phyloP scores from a whole-genome alignment of 2,888 invertebrate genomes.

The Cantharis flavilabris region DNA sequence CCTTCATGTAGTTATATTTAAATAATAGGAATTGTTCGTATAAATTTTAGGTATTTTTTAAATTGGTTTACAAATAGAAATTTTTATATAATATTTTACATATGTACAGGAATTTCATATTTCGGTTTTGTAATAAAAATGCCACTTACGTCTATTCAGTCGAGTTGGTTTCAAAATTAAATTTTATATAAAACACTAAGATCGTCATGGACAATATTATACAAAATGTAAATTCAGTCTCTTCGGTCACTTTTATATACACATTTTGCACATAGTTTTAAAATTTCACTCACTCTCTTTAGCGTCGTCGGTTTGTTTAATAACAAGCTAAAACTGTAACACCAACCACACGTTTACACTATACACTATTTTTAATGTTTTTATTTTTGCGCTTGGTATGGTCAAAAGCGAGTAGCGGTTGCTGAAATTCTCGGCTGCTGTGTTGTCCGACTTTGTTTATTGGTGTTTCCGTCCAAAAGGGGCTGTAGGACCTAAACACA shows the following conservation, averaged over 20 bases:
- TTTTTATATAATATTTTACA: not conserved
- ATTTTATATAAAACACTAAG: not conserved
- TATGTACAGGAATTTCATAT: not conserved
- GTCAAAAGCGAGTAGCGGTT: conserved; percentile 57
- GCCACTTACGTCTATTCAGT: not conserved
- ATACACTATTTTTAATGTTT: not conserved
- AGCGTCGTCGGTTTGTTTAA: not conserved
- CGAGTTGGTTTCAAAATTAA: not conserved
- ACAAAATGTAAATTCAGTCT: not conserved
- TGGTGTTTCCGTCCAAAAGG: conserved; percentile 48
- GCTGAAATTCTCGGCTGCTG: conserved; percentile 52
- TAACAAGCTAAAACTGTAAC: not conserved
- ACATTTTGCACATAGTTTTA: not conserved
- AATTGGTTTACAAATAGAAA: not conserved
- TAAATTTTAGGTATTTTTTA: not conserved
- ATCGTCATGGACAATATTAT: not conserved
- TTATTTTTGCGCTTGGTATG: conserved; percentile 42
- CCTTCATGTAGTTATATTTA: conserved; percentile 12
- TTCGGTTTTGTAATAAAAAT: not conserved
- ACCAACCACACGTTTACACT: not conserved
- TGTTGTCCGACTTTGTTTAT: conserved; percentile 49
- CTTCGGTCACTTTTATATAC: not conserved
- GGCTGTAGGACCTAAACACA: conserved; percentile 49
- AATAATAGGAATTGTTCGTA: not conserved
- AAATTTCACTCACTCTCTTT: not conserved